Percentiles rank a stretch among this genome's conserved stretches.
Conservation (phyloP, 2,797 vertebrate genomes). For the Cossypha caffra region DNA sequence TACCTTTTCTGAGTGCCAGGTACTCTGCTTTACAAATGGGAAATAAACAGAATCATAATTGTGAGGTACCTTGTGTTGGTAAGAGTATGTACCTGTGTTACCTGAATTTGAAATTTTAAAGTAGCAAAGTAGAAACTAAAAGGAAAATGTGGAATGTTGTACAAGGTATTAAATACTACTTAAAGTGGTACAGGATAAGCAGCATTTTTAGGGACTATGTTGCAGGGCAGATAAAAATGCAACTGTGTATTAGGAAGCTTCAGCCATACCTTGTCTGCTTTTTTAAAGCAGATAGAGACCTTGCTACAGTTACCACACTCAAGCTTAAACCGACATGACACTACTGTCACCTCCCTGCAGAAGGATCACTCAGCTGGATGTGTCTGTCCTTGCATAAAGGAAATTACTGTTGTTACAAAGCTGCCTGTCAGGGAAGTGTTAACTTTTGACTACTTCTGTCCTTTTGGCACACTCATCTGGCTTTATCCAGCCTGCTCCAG, state of each 20-base stretch:
- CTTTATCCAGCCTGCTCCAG: neutral
- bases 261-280: neutral
- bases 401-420: neutral
- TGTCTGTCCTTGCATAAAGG: neutral
- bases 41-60: neutral
- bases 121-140: neutral
- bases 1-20: neutral
- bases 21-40: neutral
- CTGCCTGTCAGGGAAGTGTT: neutral
- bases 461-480: no score
- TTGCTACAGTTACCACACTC: neutral
- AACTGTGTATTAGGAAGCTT: neutral
- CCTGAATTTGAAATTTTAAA: neutral
- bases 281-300: neutral
- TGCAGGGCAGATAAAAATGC: neutral
- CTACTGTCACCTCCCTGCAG: neutral
- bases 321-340: accelerated
- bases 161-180: neutral
- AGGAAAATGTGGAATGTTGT: neutral
- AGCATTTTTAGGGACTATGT: neutral
- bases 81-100: neutral
- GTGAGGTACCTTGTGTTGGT: neutral
- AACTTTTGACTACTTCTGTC: neutral
- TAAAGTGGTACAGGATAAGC: neutral
- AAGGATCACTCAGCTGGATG: neutral